A percentile compares a stretch with the other conserved stretches of the same genome.
phyloP scores from a whole-genome alignment of 2,888 invertebrate species.

The Cephus spinipes region DNA sequence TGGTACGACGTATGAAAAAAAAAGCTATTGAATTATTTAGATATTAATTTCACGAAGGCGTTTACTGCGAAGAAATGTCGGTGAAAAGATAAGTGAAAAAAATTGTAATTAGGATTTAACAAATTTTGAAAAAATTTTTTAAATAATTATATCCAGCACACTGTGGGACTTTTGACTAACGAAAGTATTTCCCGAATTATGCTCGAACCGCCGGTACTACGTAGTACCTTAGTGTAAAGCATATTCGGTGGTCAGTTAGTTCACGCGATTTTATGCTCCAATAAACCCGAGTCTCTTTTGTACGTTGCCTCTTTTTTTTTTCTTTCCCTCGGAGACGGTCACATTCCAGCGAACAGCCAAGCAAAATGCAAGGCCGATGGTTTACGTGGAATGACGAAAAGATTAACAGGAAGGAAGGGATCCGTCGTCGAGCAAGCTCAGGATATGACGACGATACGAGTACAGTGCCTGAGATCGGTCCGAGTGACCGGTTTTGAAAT shows the following conservation, averaged over 20 bases:
- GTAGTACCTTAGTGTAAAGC: background rate
- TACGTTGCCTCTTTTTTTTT: background rate
- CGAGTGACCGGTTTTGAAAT: background rate
- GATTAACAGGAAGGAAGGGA: background rate
- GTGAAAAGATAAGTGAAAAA: background rate
- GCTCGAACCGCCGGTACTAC: background rate
- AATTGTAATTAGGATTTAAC: background rate
- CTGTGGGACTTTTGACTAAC: background rate
- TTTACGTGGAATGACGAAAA: background rate
- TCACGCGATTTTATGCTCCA: background rate
- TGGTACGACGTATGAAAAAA: background rate
- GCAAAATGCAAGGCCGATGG: background rate
- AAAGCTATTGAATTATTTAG: background rate
- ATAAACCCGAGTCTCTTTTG: background rate
- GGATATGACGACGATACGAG: background rate
- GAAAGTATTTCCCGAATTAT: background rate
- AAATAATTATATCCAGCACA: background rate
- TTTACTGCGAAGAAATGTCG: background rate
- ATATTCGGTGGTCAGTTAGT: background rate
- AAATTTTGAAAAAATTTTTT: background rate
- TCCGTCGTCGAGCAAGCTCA: background rate
- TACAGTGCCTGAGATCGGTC: background rate
- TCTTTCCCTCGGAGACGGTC: background rate
- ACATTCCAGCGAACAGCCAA: background rate
- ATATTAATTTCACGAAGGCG: background rate